Evolutionary conservation across 2,113 vertebrate genomes (phyloP).

Genomic region (Forbesichthys papilliferus): DNA sequence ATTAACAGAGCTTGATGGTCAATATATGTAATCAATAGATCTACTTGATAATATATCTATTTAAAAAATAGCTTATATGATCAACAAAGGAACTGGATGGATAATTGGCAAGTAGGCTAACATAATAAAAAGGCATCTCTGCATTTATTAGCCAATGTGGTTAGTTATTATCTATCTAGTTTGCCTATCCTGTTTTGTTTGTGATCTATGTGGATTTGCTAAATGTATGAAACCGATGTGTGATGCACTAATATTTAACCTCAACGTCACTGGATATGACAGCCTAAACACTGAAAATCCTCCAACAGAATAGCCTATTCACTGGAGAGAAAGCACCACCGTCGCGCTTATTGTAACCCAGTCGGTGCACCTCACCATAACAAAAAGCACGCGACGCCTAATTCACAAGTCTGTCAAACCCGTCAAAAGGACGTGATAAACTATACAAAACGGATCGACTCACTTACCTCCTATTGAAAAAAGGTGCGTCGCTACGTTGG

Average conservation of each 20-base stretch:
- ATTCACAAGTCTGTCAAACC: background rate
- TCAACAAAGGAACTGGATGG: too few species aligned
- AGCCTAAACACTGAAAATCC: background rate
- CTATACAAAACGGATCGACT: slow-evolving; percentile 37
- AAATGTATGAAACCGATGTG: background rate
- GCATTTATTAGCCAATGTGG: too few species aligned
- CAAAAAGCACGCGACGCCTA: background rate
- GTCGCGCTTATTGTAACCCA: background rate
- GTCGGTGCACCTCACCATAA: background rate
- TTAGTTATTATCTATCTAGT: too few species aligned
- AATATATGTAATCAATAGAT: too few species aligned
- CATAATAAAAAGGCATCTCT: too few species aligned
- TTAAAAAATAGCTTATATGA: too few species aligned
- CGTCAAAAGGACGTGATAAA: slow-evolving; percentile 1
- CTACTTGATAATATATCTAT: too few species aligned
- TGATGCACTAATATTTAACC: slow-evolving; percentile 3
- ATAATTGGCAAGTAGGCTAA: too few species aligned
- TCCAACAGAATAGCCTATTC: slow-evolving; percentile 1
- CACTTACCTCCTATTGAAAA: slow-evolving; percentile 55
- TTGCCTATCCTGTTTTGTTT: too few species aligned
- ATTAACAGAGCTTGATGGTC: too few species aligned
- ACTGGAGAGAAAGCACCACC: slow-evolving; percentile 18
- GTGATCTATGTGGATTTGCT: too few species aligned
- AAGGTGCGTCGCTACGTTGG: slow-evolving; percentile 64
- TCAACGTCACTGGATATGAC: background rate